Conservation (phyloP, 2,113 vertebrate species). For the Hydrolagus affinis region DNA sequence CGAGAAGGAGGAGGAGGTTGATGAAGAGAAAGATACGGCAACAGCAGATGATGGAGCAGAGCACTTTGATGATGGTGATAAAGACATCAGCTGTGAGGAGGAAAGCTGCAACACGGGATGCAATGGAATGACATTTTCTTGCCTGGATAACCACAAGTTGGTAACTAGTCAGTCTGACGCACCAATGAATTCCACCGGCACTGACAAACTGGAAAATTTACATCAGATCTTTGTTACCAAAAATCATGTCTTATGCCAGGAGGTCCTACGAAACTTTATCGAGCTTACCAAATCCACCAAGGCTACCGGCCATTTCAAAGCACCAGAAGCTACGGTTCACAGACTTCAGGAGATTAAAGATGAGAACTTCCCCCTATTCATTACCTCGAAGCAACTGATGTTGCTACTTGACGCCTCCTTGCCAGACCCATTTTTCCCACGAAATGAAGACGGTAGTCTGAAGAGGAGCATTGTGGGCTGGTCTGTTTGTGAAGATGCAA, state of each 20-base stretch:
- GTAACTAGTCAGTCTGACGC: constrained; percentile 9
- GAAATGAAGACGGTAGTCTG: constrained; percentile 68
- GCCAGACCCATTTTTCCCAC: constrained; percentile 60
- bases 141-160: constrained; percentile 24
- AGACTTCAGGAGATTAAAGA: constrained; percentile 62
- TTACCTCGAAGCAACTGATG: constrained; percentile 63
- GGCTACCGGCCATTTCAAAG: constrained; percentile 58
- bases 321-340: constrained; percentile 52
- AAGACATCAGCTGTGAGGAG: background rate
- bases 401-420: constrained; percentile 63
- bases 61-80: constrained; percentile 29
- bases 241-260: constrained; percentile 65
- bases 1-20: constrained; percentile 36
- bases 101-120: background rate
- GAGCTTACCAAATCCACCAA: constrained; percentile 66
- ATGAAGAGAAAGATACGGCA: background rate
- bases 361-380: constrained; percentile 62
- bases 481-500: constrained; percentile 54
- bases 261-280: constrained; percentile 65
- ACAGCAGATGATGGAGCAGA: constrained; percentile 35
- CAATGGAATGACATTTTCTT: background rate
- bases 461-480: constrained; percentile 56
- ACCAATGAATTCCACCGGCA: rapidly evolving
- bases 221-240: constrained; percentile 69
- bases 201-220: constrained; percentile 51